Conservation (phyloP, 2,797 vertebrate species). For the Enteromius fasciolatus region DNA sequence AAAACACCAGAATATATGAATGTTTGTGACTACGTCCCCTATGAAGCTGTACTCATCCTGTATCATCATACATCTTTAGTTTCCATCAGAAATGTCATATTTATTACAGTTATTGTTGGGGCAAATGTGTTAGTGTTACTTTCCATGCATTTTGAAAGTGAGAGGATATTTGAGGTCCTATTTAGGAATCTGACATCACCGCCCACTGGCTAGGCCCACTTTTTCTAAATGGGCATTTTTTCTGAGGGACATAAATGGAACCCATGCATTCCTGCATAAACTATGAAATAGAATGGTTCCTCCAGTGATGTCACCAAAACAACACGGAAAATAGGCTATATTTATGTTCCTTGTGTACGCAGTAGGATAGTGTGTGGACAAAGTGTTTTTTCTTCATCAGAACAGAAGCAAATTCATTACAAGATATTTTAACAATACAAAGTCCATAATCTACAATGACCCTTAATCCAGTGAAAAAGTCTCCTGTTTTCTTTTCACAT, state of each 20-base stretch:
- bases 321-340: not conserved
- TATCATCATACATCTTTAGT: not conserved
- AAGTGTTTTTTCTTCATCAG: not conserved
- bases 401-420: not conserved
- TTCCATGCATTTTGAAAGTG: not conserved
- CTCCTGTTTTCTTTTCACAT: not conserved
- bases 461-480: not conserved
- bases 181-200: not conserved
- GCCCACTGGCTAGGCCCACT: not conserved
- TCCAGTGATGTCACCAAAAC: not conserved
- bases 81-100: not conserved
- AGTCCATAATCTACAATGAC: not conserved
- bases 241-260: not conserved
- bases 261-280: not conserved
- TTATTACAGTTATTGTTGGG: not conserved
- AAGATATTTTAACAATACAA: not conserved
- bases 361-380: not conserved
- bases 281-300: not conserved
- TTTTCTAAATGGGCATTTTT: not conserved
- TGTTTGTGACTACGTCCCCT: not conserved
- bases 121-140: not conserved
- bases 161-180: not conserved
- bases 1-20: not conserved
- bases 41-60: not conserved
- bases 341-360: not conserved